A percentile compares a stretch with the other conserved stretches of the same genome.
Evolutionary conservation across 2,888 invertebrate genomes (phyloP).

Genomic region (Homarus gammarus): DNA sequence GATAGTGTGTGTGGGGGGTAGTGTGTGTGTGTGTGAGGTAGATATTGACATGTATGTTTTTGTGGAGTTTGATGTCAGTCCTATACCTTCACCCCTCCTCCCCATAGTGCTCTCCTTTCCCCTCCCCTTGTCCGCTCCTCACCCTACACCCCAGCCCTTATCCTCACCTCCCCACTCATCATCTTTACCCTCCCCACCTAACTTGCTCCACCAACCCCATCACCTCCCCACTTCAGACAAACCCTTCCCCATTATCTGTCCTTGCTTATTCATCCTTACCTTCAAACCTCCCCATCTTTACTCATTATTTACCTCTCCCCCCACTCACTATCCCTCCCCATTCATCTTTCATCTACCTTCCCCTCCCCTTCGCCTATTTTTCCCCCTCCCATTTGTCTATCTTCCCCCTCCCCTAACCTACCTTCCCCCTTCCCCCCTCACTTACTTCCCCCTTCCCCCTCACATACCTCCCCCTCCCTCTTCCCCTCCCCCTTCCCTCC

Average conservation of each 20-base stretch:
- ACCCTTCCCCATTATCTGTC: conserved; percentile 8
- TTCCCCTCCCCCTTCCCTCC: too few species aligned
- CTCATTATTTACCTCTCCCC: too few species aligned
- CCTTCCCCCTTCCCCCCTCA: not conserved
- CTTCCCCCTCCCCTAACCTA: too few species aligned
- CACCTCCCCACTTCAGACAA: not conserved
- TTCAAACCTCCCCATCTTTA: too few species aligned
- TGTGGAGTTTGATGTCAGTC: not conserved
- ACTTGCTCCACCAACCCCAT: not conserved
- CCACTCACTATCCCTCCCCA: not conserved
- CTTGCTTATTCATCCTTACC: not conserved
- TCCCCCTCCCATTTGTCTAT: too few species aligned
- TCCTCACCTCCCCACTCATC: not conserved
- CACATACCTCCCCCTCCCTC: conserved; percentile 5
- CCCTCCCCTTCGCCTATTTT: not conserved
- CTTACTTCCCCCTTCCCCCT: conserved; percentile 9
- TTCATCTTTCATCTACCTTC: not conserved
- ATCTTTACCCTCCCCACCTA: not conserved
- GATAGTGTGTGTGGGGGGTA: not conserved
- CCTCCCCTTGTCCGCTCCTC: not conserved
- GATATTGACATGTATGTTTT: not conserved
- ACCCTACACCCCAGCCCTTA: not conserved
- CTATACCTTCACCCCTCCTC: not conserved
- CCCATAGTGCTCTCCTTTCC: not conserved
- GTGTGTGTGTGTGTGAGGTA: not conserved